These are phyloP conservation scores for Oenanthe melanoleuca DNA, from an alignment of 2,113 vertebrate genomes.

Conservation along the genomic window DNA sequence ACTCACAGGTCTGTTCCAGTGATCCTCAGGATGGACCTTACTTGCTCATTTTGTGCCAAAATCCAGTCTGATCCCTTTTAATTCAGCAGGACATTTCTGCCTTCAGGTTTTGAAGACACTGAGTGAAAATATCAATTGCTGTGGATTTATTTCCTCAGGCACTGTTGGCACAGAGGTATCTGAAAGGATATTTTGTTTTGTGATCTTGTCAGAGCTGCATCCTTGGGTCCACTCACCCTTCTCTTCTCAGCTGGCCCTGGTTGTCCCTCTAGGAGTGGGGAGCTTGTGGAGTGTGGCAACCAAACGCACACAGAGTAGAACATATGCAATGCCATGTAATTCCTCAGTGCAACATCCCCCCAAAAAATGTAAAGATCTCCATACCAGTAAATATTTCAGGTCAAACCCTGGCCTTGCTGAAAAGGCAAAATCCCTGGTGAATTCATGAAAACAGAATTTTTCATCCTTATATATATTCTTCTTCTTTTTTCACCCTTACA, in stretches of 20 bases:
- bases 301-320: neutral
- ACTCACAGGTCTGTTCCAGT: neutral
- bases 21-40: neutral
- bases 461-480: neutral
- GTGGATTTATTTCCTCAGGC: neutral
- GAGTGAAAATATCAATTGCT: neutral
- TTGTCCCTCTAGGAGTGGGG: neutral
- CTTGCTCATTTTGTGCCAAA: neutral
- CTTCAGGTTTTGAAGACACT: neutral
- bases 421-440: neutral
- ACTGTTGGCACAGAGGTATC: neutral
- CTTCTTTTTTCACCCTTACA: fast-evolving
- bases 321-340: neutral
- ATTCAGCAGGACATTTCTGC: neutral
- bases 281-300: neutral
- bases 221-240: neutral
- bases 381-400: neutral
- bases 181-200: neutral
- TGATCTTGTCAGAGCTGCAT: neutral
- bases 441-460: neutral
- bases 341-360: neutral
- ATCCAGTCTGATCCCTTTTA: neutral
- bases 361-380: neutral
- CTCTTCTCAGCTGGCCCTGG: neutral
- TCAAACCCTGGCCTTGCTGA: neutral